Evolutionary conservation across 2,888 invertebrate genomes (phyloP), one percentile per base, ranked within the genome.

Genomic region (Nymphalis urticae): DNA sequence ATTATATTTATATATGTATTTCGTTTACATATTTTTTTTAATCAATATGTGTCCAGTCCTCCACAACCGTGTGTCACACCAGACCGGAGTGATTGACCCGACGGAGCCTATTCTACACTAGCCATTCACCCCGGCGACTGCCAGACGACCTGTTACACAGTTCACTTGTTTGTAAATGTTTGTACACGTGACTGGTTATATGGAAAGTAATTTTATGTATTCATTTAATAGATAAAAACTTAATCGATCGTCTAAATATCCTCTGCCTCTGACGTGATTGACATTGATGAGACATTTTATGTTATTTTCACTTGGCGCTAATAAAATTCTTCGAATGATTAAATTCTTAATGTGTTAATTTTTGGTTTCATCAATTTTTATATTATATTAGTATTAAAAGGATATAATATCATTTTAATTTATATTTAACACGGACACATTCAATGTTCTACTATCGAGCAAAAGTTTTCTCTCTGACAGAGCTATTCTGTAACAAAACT

Each of bases 121-220:
- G 87, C 84, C 88, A 75, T 86, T 89, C 88, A 87, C 86, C 88
- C 88, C 87, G 84, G 79, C 85, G 76, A 65, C 77, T 81, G 74
- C 85, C 87, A 87, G 89, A 89, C 89, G 87, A 87, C 87, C 87
- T 86, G 87, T 87, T 86, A 87, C 87, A 86, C 89, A 87, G 83
- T 81, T 84, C 86, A 84, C 83, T 87, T 80, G 77, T 75, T 79
- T 79, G 75, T 58, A 42, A 58, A 76, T 80, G 77, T 76, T 77
- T 78, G 80, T 75, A 75, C 69, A 66, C 50, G 68, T 70, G 68
- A 56, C 53, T 65, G 64, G n/a, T 68, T 66, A 66, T 56, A 58
- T 69, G 65, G 53, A 66, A 65, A 64, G 32, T 50, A 48, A 56
- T 64, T 56, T 48, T 56, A 64, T 64, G 6, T 24, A 59, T 63